phyloP scores from a whole-genome alignment of 2,797 vertebrate species.

The Sebastes steindachneri region DNA sequence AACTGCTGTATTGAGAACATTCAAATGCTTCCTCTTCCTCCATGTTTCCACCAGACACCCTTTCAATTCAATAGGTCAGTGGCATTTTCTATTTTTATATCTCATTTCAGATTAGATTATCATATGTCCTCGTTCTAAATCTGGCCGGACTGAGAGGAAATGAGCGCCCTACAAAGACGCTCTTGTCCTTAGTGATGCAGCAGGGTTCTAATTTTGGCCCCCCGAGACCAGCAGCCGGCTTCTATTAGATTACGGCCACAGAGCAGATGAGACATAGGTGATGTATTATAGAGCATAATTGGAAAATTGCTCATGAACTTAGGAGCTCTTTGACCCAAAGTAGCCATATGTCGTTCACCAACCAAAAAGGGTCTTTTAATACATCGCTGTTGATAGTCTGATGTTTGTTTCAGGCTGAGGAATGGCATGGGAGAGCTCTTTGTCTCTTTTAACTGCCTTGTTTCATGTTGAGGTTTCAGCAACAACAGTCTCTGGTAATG shows the following conservation, averaged over 20 bases:
- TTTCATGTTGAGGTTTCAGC: constrained; percentile 20
- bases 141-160: constrained; percentile 73
- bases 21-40: constrained; percentile 6
- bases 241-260: constrained; percentile 80
- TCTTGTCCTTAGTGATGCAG: constrained; percentile 76
- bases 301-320: constrained; percentile 76
- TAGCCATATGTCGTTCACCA: constrained; percentile 43
- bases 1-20: not conserved
- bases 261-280: constrained; percentile 80
- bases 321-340: constrained; percentile 73
- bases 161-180: constrained; percentile 79
- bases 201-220: constrained; percentile 79
- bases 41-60: constrained; percentile 4
- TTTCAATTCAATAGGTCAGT: constrained; percentile 49
- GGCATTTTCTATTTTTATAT: constrained; percentile 72
- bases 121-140: constrained; percentile 71
- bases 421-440: constrained; percentile 27
- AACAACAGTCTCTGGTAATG: not conserved
- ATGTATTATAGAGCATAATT: constrained; percentile 76
- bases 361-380: constrained; percentile 38
- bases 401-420: constrained; percentile 38
- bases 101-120: constrained; percentile 76
- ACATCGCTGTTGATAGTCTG: constrained; percentile 31
- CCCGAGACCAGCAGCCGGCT: constrained; percentile 71
- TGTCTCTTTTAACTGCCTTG: constrained; percentile 12